A percentile compares a stretch with the other conserved stretches of the same genome.
Evolutionary conservation across 2,888 invertebrate species (phyloP).

Genomic region (Alviniconcha strummeri): DNA sequence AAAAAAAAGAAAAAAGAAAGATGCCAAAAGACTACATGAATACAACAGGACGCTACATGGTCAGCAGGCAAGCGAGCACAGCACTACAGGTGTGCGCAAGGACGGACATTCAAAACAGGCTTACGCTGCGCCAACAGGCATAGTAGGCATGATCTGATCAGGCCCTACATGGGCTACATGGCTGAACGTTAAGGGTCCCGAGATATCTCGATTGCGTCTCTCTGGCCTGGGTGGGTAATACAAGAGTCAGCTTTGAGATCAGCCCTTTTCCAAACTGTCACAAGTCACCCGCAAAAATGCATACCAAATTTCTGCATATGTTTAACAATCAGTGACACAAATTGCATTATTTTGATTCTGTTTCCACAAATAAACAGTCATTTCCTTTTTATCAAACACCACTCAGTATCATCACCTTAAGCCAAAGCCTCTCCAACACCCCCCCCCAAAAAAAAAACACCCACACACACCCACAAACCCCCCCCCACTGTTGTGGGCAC

Average conservation of each 20-base stretch:
- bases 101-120: slow-evolving; percentile 19
- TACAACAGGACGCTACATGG: not conserved
- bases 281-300: too few species aligned
- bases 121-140: slow-evolving; percentile 69
- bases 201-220: slow-evolving; percentile 80
- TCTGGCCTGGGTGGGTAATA: slow-evolving; percentile 49
- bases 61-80: slow-evolving; percentile 16
- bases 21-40: not conserved
- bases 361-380: too few species aligned
- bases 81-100: slow-evolving; percentile 8
- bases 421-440: too few species aligned
- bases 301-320: too few species aligned
- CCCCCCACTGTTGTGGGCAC: too few species aligned
- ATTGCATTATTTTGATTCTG: too few species aligned
- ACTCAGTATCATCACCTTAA: too few species aligned
- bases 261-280: too few species aligned
- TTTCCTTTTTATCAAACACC: too few species aligned
- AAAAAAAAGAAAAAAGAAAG: not conserved
- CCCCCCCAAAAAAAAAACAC: too few species aligned
- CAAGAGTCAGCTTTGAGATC: not conserved
- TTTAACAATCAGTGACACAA: too few species aligned
- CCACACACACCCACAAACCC: too few species aligned
- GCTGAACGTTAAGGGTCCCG: slow-evolving; percentile 97
- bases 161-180: slow-evolving; percentile 99
- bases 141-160: slow-evolving; percentile 81